These are phyloP conservation scores for Raillietiella orientalis DNA, from an alignment of 2,888 invertebrate species.

Conservation along the genomic window DNA sequence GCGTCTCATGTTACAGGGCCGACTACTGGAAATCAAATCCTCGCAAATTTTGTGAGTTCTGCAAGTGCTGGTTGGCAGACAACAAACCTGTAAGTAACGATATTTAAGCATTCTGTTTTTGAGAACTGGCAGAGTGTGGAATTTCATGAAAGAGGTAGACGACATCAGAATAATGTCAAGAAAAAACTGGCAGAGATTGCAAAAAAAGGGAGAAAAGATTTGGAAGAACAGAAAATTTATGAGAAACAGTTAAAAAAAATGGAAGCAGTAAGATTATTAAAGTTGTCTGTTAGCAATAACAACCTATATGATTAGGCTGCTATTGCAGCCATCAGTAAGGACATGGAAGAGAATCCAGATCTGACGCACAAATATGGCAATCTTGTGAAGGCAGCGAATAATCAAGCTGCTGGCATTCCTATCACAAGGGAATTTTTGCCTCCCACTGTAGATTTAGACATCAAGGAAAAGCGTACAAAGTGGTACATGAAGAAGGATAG, in stretches of 20 bases:
- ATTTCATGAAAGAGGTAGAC: conserved; percentile 72
- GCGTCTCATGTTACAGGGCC: conserved; percentile 56
- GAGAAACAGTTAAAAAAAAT: conserved; percentile 46
- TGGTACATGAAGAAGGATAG: too few relatives aligned
- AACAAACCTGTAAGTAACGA: conserved; percentile 38
- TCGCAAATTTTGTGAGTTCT: conserved; percentile 81
- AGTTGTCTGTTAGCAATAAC: background rate
- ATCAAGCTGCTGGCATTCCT: too few relatives aligned
- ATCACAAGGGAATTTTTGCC: too few relatives aligned
- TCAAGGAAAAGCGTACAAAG: too few relatives aligned
- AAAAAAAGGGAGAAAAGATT: conserved; percentile 45
- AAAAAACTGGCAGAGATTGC: conserved; percentile 51
- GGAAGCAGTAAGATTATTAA: conserved; percentile 27
- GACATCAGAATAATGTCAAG: conserved; percentile 68
- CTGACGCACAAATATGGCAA: background rate
- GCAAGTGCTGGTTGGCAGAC: conserved; percentile 94
- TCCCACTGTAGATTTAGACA: too few relatives aligned
- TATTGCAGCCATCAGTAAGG: conserved; percentile 4
- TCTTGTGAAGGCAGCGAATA: too few relatives aligned
- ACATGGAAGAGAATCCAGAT: background rate
- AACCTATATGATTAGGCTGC: background rate
- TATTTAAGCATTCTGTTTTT: too few relatives aligned
- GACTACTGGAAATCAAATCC: conserved; percentile 92
- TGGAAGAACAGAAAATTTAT: conserved; percentile 37
- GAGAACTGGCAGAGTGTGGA: conserved; percentile 58